These are phyloP conservation scores for Sabatieria punctata DNA, from an alignment of 2,888 invertebrate genomes.

Conservation along the genomic window DNA sequence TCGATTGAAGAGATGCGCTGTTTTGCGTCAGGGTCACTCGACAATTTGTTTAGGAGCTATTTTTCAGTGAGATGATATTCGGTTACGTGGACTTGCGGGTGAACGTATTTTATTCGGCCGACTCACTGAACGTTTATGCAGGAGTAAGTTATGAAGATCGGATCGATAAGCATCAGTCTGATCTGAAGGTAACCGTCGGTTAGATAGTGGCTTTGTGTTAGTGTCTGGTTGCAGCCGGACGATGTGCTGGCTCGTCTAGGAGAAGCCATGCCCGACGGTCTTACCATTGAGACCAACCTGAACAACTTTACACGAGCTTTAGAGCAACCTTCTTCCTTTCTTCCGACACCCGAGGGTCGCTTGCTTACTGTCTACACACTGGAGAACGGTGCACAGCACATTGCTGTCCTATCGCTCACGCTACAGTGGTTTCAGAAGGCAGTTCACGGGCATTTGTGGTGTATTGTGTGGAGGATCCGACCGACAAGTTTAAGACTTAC, in stretches of 20 bases:
- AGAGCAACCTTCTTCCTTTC: too few species aligned
- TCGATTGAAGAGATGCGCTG: too few species aligned
- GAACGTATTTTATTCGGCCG: slow-evolving; percentile 60
- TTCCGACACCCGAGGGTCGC: too few species aligned
- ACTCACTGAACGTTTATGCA: slow-evolving; percentile 59
- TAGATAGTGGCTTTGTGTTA: too few species aligned
- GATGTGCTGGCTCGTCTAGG: slow-evolving; percentile 17
- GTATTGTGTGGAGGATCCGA: slow-evolving; percentile 31
- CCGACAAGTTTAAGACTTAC: slow-evolving; percentile 54
- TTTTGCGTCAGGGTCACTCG: too few species aligned
- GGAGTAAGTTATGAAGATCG: slow-evolving; percentile 54
- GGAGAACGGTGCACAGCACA: too few species aligned
- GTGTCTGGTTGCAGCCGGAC: slow-evolving; percentile 17
- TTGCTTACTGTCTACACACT: too few species aligned
- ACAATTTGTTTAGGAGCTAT: slow-evolving; percentile 3
- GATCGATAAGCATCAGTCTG: slow-evolving; percentile 36
- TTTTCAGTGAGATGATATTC: slow-evolving; percentile 64
- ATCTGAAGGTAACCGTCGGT: slow-evolving; percentile 11
- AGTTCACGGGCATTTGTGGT: slow-evolving; percentile 4
- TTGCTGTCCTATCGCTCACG: too few species aligned
- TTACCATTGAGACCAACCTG: too few species aligned
- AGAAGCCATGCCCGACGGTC: slow-evolving; percentile 15
- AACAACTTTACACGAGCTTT: too few species aligned
- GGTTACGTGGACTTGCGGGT: slow-evolving; percentile 70
- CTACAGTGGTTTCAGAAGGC: not conserved